Evolutionary conservation across 1,140 invertebrate species (phyloP).

Genomic region (Cydia amplana): DNA sequence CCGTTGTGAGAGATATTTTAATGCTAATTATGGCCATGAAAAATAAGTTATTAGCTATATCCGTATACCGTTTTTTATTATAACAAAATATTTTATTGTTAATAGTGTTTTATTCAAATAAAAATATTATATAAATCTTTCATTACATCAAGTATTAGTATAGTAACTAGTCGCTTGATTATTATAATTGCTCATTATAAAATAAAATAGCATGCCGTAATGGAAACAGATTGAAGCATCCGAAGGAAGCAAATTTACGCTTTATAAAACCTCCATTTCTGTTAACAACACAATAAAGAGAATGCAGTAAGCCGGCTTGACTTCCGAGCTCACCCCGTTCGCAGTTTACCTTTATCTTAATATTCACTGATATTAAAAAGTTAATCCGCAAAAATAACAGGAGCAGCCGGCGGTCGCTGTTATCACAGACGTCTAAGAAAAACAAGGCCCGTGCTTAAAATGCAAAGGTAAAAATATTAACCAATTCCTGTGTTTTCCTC

Average conservation of each 20-base stretch:
- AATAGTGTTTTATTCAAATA: too few relatives aligned
- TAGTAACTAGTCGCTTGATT: background rate
- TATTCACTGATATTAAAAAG: constrained; percentile 58
- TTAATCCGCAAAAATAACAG: constrained; percentile 49
- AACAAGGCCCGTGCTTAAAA: constrained; percentile 10
- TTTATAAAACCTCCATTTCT: constrained; percentile 58
- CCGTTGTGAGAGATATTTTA: too few relatives aligned
- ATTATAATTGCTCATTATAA: background rate
- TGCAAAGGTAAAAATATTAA: constrained; percentile 32
- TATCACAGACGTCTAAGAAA: constrained; percentile 36
- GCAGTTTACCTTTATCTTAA: constrained; percentile 47
- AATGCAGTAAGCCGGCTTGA: constrained; percentile 44
- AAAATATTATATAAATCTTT: too few relatives aligned
- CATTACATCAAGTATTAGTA: too few relatives aligned
- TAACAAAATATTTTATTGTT: too few relatives aligned
- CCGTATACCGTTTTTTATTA: too few relatives aligned
- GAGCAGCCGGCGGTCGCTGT: constrained; percentile 33
- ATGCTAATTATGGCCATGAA: too few relatives aligned
- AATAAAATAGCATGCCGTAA: background rate
- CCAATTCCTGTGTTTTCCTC: background rate
- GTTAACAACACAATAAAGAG: constrained; percentile 56
- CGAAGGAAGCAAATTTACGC: constrained; percentile 50
- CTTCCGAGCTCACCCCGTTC: constrained; percentile 42
- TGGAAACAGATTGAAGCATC: background rate
- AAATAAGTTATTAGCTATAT: too few relatives aligned